phyloP scores from a whole-genome alignment of 2,797 vertebrate genomes.

The Sandelia bainsii region DNA sequence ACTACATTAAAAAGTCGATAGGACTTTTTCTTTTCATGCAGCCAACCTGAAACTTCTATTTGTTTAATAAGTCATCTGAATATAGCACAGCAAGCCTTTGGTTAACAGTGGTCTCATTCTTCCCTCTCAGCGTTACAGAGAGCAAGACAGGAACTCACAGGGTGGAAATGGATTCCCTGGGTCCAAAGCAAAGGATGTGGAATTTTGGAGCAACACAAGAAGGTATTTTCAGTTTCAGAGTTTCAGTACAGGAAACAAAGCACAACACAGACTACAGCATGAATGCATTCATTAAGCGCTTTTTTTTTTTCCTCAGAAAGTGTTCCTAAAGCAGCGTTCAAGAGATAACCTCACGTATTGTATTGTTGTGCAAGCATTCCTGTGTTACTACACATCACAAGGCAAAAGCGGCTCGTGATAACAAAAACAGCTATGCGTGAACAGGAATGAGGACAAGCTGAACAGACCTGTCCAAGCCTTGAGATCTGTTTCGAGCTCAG shows the following conservation, averaged over 20 bases:
- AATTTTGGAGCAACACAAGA: conserved; percentile 65
- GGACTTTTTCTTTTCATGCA: conserved; percentile 11
- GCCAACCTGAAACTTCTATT: conserved; percentile 45
- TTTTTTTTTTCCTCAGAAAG: neutral
- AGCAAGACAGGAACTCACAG: conserved; percentile 67
- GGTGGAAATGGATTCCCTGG: conserved; percentile 76
- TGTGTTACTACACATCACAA: conserved; percentile 41
- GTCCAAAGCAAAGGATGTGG: conserved; percentile 75
- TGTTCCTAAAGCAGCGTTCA: neutral
- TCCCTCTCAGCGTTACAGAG: conserved; percentile 37
- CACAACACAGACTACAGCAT: conserved; percentile 38
- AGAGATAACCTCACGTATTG: conserved; percentile 16
- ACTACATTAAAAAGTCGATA: neutral
- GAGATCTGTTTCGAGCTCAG: conserved; percentile 61
- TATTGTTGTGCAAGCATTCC: conserved; percentile 46
- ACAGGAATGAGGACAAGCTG: conserved; percentile 77
- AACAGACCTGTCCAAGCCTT: conserved; percentile 76
- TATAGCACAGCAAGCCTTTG: conserved; percentile 38
- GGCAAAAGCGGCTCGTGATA: conserved; percentile 31
- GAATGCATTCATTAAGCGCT: conserved; percentile 20
- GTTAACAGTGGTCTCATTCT: conserved; percentile 66
- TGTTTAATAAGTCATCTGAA: conserved; percentile 56
- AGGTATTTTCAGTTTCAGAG: conserved; percentile 45
- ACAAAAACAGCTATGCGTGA: conserved; percentile 58
- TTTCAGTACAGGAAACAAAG: conserved; percentile 62